Evolutionary conservation across 2,113 vertebrate genomes (phyloP), one percentile per base, ranked within the genome.

Genomic region (Boulengeromyrus knoepffleri): DNA sequence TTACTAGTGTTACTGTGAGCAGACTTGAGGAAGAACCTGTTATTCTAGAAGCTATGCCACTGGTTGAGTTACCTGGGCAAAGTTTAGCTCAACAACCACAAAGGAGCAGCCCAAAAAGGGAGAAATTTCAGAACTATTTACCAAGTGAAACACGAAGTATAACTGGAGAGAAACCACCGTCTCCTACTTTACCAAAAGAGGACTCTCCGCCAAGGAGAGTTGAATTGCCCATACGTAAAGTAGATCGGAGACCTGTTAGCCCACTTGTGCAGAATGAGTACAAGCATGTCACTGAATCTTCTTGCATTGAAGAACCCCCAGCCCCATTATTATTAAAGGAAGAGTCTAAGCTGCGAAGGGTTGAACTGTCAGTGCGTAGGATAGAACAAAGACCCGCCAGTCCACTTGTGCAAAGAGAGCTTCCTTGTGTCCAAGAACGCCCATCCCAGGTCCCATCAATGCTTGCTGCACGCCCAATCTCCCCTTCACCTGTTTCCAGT

Each of bases 351-450:
- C 95, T 92, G 17, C 94, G 94, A 89, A 96, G 93, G 88, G 89
- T 95, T 77, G 95, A 96, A 86, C 39, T 94, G 46, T 85, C 83
- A 3, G 19, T 95, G 86, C 92, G 95, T 77, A 95, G 94, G 91
- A 88, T 96, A 87, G 96, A 96, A 89, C 94, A 92, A 90, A 93
- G 95, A 92, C 95, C 95, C 1, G 95, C 94, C 90, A 96, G 96
- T 93, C 96, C 95, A 62, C 88, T 96, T 58, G 93, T 95, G 47
- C 94, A 95, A 87, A 93, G 92, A 93, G 93, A 93, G 66, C n/a
- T 88, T 0, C 36, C 90, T 9, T 74, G 87, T 45, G 49, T 92
- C 31, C 94, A 95, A 91, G 95, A 96, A n/a, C 70, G 88, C 36
- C 80, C 90, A 12, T 31, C 88, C 62, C 95, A 93, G 46, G 89